Base-by-base conservation (phyloP, 1,140 invertebrate species). In the Procambarus clarkii region DNA sequence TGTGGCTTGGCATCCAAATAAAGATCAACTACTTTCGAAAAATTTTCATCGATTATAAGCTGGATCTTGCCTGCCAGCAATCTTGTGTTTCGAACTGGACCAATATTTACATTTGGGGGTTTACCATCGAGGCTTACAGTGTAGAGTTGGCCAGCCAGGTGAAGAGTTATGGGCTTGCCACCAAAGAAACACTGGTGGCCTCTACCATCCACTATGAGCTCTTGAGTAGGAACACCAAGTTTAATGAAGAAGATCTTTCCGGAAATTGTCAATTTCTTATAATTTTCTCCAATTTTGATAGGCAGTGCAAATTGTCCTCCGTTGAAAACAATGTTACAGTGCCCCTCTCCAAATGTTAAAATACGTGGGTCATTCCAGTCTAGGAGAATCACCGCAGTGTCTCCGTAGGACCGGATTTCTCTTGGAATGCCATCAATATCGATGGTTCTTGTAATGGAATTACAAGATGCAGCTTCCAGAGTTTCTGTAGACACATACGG, bases 181-280 rank as follows among this genome's bases (percentile, higher is more conserved):
- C 98, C 98, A 94, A 99, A 99, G 93, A 97, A 97, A 94, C 97
- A 97, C 94, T 98, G 97, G 93, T 98, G 98, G 95, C 96, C 97
- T 50, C 96, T 95, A 34, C 97, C 97, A 94, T 99, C 97, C 50
- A 99, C 96, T 92, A 97, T 98, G 0, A 99, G 95, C 94, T 99
- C 98, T 83, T 98, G 95, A 0, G 98, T 98, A 0, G 98, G 98
- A 44, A 97, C 97, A 64, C 99, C 98, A 91, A 99, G 97, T 93
- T 97, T 96, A 54, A 99, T 97, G 89, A 96, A 95, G 93, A 95
- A 95, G 64, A 94, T 93, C 77, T 95, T 94, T 74, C 95, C 95
- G 93, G 95, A 93, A 90, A 96, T 93, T 84, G 94, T 93, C 64
- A 94, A 92, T 86, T 94, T 93, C 48, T 92, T 88, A 76, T 94